Conservation (phyloP, 2,113 vertebrate genomes). For the Chroicocephalus ridibundus region DNA sequence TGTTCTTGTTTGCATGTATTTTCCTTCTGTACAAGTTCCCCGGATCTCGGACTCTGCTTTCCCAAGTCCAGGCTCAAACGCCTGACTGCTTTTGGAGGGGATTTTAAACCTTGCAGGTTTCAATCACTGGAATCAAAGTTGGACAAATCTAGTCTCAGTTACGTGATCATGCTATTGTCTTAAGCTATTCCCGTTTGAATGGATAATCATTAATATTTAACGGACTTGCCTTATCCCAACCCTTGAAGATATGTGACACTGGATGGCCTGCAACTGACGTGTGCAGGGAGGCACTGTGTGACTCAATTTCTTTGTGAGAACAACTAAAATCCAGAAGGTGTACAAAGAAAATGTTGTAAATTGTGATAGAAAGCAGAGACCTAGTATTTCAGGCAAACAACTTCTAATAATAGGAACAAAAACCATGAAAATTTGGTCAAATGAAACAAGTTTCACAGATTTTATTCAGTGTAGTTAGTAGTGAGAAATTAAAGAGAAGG, state of each 20-base stretch:
- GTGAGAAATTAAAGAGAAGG: neutral
- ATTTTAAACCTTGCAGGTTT: neutral
- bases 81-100: neutral
- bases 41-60: neutral
- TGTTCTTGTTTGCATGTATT: neutral
- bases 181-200: neutral
- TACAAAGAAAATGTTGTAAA: neutral
- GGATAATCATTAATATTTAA: neutral
- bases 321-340: neutral
- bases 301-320: neutral
- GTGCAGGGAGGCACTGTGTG: neutral
- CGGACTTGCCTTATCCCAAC: neutral
- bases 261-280: neutral
- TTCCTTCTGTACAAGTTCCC: neutral
- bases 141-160: neutral
- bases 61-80: neutral
- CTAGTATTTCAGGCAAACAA: neutral
- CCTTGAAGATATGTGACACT: neutral
- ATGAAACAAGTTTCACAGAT: neutral
- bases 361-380: neutral
- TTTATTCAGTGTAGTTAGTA: neutral
- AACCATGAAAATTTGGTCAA: neutral
- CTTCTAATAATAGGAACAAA: neutral
- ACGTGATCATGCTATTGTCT: neutral
- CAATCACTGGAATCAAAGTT: neutral